phyloP scores from a whole-genome alignment of 2,888 invertebrate species.

The Elysia crispata region DNA sequence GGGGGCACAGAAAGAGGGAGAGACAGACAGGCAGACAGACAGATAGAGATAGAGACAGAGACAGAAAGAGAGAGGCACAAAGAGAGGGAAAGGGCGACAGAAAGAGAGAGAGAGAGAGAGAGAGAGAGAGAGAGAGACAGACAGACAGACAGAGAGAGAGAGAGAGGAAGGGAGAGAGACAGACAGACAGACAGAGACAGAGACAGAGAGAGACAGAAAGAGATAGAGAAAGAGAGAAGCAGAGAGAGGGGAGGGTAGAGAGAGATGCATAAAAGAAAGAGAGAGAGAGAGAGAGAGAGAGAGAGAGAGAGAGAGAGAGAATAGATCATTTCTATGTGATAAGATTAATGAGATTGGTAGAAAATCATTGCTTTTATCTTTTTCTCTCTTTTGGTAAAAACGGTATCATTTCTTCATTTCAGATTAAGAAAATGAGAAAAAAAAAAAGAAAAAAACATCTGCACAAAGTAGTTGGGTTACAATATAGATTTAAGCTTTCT shows the following conservation, averaged over 20 bases:
- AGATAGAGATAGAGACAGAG: slow-evolving; percentile 17
- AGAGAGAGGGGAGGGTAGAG: slow-evolving; percentile 1
- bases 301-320: slow-evolving; percentile 34
- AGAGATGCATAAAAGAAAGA: background rate
- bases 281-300: slow-evolving; percentile 32
- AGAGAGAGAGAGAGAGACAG: slow-evolving; percentile 10
- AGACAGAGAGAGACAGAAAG: slow-evolving; percentile 10
- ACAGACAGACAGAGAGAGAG: background rate
- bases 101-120: slow-evolving; percentile 10
- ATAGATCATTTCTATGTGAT: too few species aligned
- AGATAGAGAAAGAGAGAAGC: background rate
- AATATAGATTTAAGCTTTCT: too few species aligned
- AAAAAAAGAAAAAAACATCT: too few species aligned
- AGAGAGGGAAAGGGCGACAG: background rate
- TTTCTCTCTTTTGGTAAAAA: too few species aligned
- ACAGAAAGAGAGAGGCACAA: slow-evolving; percentile 4
- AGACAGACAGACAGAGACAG: slow-evolving; percentile 15
- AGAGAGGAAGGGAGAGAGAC: slow-evolving; percentile 13
- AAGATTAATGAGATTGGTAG: too few species aligned
- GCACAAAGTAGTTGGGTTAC: too few species aligned
- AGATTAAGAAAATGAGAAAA: too few species aligned
- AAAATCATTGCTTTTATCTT: too few species aligned
- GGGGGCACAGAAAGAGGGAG: slow-evolving; percentile 6
- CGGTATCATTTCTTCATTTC: too few species aligned
- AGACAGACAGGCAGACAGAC: slow-evolving; percentile 29